phyloP scores from a whole-genome alignment of 2,888 invertebrate species.

The Tineola bisselliella region DNA sequence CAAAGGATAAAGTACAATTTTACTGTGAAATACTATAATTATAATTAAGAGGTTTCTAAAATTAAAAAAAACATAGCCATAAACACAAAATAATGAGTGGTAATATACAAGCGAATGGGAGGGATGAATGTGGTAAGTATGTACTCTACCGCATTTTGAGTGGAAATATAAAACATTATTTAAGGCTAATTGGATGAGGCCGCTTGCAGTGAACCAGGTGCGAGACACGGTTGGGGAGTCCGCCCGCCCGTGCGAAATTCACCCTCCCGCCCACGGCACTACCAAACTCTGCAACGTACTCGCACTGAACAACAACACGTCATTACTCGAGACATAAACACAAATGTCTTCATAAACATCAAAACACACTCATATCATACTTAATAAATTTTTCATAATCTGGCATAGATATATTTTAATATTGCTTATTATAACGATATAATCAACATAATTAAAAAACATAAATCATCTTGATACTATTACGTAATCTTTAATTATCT shows the following conservation, averaged over 20 bases:
- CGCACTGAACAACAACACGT: constrained; percentile 1
- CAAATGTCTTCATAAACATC: constrained; percentile 2
- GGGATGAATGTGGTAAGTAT: constrained; percentile 49
- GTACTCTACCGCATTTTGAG: constrained; percentile 49
- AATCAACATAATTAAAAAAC: background rate
- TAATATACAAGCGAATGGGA: constrained; percentile 18
- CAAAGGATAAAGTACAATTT: background rate
- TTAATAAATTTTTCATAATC: background rate
- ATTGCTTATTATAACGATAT: background rate
- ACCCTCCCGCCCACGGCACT: constrained; percentile 53
- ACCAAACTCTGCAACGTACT: background rate
- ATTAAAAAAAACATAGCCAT: background rate
- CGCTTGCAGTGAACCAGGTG: constrained; percentile 60
- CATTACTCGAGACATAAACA: constrained; percentile 1
- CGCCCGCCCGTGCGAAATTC: constrained; percentile 14
- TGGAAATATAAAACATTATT: constrained; percentile 69
- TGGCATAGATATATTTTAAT: background rate
- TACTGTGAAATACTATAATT: background rate
- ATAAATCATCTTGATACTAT: background rate
- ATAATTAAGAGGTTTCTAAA: background rate
- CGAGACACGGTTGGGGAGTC: constrained; percentile 27
- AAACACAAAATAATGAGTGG: constrained; percentile 6
- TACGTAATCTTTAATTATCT: background rate
- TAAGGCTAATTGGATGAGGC: constrained; percentile 66
- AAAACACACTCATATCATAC: background rate